Evolutionary conservation across 1,140 invertebrate species (phyloP).

Genomic region (Hylaeus anthracinus): DNA sequence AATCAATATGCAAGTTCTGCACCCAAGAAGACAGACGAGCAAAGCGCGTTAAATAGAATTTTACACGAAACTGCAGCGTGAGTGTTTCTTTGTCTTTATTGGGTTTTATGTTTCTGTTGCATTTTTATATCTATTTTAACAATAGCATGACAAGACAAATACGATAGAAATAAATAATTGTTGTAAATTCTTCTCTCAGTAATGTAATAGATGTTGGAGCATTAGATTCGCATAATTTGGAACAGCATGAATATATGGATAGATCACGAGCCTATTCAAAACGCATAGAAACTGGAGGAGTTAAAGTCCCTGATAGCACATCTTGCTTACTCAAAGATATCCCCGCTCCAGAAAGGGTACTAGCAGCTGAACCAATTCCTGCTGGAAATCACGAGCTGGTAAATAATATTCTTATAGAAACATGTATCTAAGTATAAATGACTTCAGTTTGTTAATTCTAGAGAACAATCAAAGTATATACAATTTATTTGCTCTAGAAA

Average conservation of each 20-base stretch:
- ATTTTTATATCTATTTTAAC: background rate
- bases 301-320: conserved; percentile 75
- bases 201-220: conserved; percentile 93
- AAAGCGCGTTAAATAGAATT: conserved; percentile 92
- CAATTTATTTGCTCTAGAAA: too few relatives aligned
- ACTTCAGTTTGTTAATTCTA: too few relatives aligned
- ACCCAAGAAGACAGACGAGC: conserved; percentile 92
- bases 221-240: conserved; percentile 88
- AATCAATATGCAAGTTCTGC: conserved; percentile 84
- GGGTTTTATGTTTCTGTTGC: background rate
- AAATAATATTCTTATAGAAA: conserved; percentile 52
- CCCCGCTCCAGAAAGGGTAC: conserved; percentile 82
- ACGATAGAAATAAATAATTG: background rate
- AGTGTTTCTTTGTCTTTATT: conserved; percentile 73
- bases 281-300: conserved; percentile 80
- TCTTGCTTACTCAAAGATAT: conserved; percentile 83
- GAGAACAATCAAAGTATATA: too few relatives aligned
- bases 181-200: conserved; percentile 78
- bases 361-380: conserved; percentile 81
- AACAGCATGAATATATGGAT: conserved; percentile 90
- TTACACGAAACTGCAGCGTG: conserved; percentile 94
- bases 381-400: conserved; percentile 82
- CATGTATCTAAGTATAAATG: too few relatives aligned
- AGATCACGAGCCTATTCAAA: conserved; percentile 87
- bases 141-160: background rate